phyloP scores from a whole-genome alignment of 2,888 invertebrate species.

The Andrena marginata region DNA sequence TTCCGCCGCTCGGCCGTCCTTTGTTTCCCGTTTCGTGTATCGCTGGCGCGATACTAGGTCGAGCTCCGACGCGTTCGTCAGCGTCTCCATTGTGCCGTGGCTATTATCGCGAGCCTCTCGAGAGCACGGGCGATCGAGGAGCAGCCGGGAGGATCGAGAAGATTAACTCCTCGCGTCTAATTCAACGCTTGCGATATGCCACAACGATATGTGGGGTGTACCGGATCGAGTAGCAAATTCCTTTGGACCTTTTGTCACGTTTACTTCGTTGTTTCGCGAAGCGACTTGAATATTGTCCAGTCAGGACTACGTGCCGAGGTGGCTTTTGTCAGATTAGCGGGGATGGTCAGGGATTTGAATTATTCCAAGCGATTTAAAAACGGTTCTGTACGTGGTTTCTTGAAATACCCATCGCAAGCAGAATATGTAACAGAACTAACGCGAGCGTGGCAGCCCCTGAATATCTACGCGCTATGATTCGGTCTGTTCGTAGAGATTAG shows the following conservation, averaged over 20 bases:
- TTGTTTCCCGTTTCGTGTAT: slow-evolving; percentile 41
- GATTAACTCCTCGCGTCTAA: slow-evolving; percentile 49
- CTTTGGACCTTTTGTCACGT: background rate
- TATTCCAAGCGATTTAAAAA: too few species aligned
- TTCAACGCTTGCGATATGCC: slow-evolving; percentile 49
- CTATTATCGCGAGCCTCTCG: slow-evolving; percentile 42
- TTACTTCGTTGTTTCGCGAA: background rate
- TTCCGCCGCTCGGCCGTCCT: slow-evolving; percentile 33
- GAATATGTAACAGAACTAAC: too few species aligned
- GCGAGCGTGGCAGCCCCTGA: too few species aligned
- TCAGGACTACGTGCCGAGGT: background rate
- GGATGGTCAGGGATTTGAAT: too few species aligned
- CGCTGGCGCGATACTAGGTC: background rate
- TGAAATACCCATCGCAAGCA: too few species aligned
- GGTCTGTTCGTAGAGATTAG: background rate
- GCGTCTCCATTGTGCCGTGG: slow-evolving; percentile 33
- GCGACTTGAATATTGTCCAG: background rate
- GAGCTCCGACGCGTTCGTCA: slow-evolving; percentile 22
- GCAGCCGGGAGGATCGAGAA: slow-evolving; percentile 39
- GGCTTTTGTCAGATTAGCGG: background rate
- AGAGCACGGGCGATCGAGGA: slow-evolving; percentile 37
- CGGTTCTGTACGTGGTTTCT: too few species aligned
- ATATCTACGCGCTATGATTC: too few species aligned
- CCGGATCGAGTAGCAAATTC: slow-evolving; percentile 27
- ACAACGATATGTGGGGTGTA: slow-evolving; percentile 28